A percentile compares a stretch with the other conserved stretches of the same genome.
phyloP scores from a whole-genome alignment of 2,888 invertebrate species.

The Eupithecia subfuscata region DNA sequence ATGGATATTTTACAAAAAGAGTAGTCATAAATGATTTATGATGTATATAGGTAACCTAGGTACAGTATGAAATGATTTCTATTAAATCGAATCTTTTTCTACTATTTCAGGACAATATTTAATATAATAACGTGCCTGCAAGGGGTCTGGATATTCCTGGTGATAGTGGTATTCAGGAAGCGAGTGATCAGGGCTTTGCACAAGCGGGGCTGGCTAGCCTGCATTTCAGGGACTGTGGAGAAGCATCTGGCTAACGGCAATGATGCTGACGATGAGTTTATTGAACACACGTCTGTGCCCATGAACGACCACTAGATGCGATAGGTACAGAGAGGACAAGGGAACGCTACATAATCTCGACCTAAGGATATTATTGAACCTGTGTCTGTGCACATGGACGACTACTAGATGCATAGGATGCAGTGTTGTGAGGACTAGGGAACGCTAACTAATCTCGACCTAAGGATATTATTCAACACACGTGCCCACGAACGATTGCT shows the following conservation, averaged over 20 bases:
- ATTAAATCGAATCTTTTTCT: background rate
- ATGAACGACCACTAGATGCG: constrained; percentile 53
- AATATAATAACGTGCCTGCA: constrained; percentile 22
- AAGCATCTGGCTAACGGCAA: constrained; percentile 65
- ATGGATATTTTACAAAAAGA: too few relatives aligned
- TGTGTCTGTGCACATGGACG: constrained; percentile 56
- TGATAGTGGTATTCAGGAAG: constrained; percentile 84
- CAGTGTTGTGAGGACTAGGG: background rate
- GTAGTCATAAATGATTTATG: too few relatives aligned
- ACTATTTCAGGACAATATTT: constrained; percentile 23
- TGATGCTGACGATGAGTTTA: constrained; percentile 78
- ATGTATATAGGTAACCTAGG: background rate
- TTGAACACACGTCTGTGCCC: constrained; percentile 69
- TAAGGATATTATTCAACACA: background rate
- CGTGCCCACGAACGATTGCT: background rate
- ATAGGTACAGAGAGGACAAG: background rate
- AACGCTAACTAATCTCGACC: background rate
- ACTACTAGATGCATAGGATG: constrained; percentile 34
- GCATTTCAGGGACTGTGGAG: constrained; percentile 61
- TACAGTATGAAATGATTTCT: background rate
- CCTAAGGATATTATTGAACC: background rate
- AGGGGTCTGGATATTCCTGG: constrained; percentile 68
- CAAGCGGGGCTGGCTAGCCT: constrained; percentile 63
- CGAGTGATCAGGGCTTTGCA: constrained; percentile 75
- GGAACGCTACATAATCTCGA: background rate